These are phyloP conservation scores for Eudasyphora cyanicolor DNA, from an alignment of 2,888 invertebrate species.

Conservation along the genomic window DNA sequence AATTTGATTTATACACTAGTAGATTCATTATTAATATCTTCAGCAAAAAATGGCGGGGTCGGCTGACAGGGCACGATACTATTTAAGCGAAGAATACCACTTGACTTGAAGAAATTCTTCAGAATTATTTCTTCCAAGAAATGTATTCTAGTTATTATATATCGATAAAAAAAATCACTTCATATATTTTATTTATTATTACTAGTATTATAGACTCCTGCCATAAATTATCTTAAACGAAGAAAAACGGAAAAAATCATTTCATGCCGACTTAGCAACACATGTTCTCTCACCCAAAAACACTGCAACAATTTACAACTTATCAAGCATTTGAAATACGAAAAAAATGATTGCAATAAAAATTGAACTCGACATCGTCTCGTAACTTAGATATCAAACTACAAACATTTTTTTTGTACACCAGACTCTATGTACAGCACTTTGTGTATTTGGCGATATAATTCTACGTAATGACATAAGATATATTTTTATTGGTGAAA, in stretches of 20 bases:
- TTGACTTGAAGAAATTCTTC: no score
- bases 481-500: slow-evolving; percentile 26
- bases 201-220: no score
- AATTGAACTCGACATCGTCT: background rate
- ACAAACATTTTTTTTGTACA: background rate
- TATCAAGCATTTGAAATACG: background rate
- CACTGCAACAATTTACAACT: background rate
- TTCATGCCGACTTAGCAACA: background rate
- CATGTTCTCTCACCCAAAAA: background rate
- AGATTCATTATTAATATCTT: no score
- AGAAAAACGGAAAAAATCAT: background rate
- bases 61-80: no score
- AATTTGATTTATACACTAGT: no score
- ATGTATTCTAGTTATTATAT: no score
- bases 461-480: slow-evolving; percentile 45
- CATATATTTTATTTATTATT: no score
- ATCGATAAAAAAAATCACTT: no score
- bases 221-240: background rate
- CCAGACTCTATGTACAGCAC: no score
- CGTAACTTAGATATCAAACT: background rate
- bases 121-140: no score
- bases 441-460: background rate
- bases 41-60: no score
- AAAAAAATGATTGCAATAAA: background rate
- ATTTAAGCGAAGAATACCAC: no score